Evolutionary conservation across 2,113 vertebrate species (phyloP).

Genomic region (Hydropotes inermis): DNA sequence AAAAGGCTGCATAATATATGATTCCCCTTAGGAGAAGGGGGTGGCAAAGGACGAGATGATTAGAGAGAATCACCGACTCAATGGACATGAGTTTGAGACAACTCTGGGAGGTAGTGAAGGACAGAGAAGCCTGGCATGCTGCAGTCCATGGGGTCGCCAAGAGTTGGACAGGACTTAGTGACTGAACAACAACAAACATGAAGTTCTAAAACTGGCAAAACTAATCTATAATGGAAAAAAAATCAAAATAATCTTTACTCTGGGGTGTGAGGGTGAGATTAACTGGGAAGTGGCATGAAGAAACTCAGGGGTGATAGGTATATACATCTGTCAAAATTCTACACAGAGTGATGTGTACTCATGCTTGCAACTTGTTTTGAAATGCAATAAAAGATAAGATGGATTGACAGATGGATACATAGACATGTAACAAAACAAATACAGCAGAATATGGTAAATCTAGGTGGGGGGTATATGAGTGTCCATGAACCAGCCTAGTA

Average conservation of each 20-base stretch:
- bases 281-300: neutral
- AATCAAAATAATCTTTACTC: neutral
- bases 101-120: neutral
- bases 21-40: neutral
- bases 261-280: neutral
- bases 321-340: neutral
- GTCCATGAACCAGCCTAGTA: neutral
- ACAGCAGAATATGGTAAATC: neutral
- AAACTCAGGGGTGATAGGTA: neutral
- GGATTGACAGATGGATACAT: neutral
- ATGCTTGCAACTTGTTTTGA: constrained; percentile 9
- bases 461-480: neutral
- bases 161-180: neutral
- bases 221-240: neutral
- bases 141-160: neutral
- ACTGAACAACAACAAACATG: neutral
- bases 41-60: neutral
- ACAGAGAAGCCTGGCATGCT: neutral
- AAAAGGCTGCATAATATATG: neutral
- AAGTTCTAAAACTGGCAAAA: neutral
- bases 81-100: neutral
- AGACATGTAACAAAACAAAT: constrained; percentile 9
- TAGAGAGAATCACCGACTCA: neutral
- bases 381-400: neutral
- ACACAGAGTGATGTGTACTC: neutral